These are phyloP conservation scores for Abramis brama DNA, from an alignment of 2,113 vertebrate genomes.

Conservation along the genomic window DNA sequence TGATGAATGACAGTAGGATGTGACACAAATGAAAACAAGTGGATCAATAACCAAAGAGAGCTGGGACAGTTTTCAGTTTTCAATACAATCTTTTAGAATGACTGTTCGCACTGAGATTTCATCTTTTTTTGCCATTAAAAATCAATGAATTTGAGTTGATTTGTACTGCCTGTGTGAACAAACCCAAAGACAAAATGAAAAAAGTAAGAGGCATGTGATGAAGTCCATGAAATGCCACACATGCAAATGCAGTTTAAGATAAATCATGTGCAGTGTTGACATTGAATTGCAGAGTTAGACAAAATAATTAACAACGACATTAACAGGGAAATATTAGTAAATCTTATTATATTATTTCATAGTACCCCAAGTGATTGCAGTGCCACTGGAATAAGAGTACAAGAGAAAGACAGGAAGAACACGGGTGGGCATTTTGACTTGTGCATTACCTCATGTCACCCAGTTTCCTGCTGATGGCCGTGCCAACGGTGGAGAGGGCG, in stretches of 20 bases:
- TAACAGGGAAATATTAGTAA: not conserved
- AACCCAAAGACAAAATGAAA: not conserved
- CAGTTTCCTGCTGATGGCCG: conserved; percentile 87
- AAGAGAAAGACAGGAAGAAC: not conserved
- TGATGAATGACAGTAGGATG: not conserved
- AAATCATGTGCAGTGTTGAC: not conserved
- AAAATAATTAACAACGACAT: not conserved
- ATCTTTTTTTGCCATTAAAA: too few species aligned
- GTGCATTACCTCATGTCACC: conserved; percentile 92
- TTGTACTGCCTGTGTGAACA: not conserved
- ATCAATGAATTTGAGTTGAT: not conserved
- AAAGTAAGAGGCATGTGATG: not conserved
- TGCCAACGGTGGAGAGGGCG: conserved; percentile 87
- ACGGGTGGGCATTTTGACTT: not conserved
- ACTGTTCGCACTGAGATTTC: not conserved
- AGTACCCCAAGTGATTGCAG: not conserved
- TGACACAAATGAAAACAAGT: not conserved
- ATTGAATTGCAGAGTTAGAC: too few species aligned
- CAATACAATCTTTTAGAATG: not conserved
- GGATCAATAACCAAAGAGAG: conserved; percentile 1
- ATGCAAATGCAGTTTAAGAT: not conserved
- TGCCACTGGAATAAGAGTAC: not conserved
- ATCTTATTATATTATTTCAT: too few species aligned
- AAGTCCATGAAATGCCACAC: not conserved
- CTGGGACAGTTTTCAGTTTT: not conserved